A percentile compares a stretch with the other conserved stretches of the same genome.
Conservation (phyloP, 2,797 vertebrate species). For the Oceanodroma leucorhoa region DNA sequence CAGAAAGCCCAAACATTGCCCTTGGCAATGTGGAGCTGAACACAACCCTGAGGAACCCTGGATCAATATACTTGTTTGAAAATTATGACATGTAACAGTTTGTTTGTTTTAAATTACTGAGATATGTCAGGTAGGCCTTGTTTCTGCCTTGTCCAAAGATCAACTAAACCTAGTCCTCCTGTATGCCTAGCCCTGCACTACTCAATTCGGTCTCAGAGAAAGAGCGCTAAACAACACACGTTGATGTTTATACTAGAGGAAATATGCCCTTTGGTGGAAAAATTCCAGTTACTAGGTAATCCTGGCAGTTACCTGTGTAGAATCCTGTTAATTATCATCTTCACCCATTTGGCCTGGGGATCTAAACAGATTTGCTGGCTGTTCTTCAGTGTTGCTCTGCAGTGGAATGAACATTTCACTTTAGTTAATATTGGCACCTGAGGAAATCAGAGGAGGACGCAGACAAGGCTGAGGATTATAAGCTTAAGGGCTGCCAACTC, state of each 20-base stretch:
- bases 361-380: constrained; percentile 4
- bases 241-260: background rate
- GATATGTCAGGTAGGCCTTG: background rate
- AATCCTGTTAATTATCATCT: background rate
- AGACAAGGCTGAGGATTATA: background rate
- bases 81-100: background rate
- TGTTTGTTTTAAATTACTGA: background rate
- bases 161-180: background rate
- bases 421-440: background rate
- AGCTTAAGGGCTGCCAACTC: background rate
- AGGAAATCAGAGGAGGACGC: background rate
- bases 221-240: background rate
- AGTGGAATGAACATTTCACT: background rate
- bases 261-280: background rate
- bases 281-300: background rate
- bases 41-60: background rate
- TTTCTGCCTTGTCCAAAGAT: background rate
- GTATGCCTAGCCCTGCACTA: background rate
- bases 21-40: background rate
- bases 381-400: constrained; percentile 16
- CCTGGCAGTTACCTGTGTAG: background rate
- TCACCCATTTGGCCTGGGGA: constrained; percentile 34
- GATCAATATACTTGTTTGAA: background rate
- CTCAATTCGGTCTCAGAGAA: background rate
- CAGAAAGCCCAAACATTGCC: background rate